Evolutionary conservation across 2,888 invertebrate species (phyloP), one percentile per base, ranked within the genome.

Genomic region (Ophion slaviceki): DNA sequence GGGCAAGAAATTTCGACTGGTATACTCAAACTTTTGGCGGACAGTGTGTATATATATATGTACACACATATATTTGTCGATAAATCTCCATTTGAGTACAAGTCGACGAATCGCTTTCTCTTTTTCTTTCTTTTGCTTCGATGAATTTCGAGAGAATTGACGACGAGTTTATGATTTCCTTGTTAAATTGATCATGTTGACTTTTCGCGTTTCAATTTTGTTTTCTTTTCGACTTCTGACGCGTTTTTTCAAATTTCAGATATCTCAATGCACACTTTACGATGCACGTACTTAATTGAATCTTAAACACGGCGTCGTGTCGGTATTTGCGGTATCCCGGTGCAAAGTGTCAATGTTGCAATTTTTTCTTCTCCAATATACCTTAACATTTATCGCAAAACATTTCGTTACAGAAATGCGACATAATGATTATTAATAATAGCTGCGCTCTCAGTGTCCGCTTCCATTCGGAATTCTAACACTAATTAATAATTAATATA

Each of bases 351-450:
- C 86, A 59, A 76, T 80, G 76, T 68, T 70, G 11, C 45, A 32
- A 66, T 17, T 47, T 32, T 61, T 57, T 67, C 24, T 2, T 24
- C 24, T 1, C 1, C 24, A 67, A 32, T 66, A 80, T 81, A 82
- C 36, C 83, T 82, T 81, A 86, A 84, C 71, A 28, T 76, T 81
- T 74, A 87, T 84, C 87, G 86, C 88, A 86, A 76, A 82, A 82
- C 77, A 86, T 86, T 86, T 87, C 72, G 75, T 81, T 86, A 85
- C 84, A 88, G 86, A 88, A 90, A 88, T 88, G 89, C 88, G 89
- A 91, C 71, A 85, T 89, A 91, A 91, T 90, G 88, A 89, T 89
- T 89, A 89, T 88, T 88, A 85, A 89, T 89, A 89, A 90, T 90
- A 90, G 89, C 89, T 90, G 88, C 88, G 89, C 87, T 89, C 74